Conservation (phyloP, 2,888 invertebrate species). For the Tupiocoris notatus region DNA sequence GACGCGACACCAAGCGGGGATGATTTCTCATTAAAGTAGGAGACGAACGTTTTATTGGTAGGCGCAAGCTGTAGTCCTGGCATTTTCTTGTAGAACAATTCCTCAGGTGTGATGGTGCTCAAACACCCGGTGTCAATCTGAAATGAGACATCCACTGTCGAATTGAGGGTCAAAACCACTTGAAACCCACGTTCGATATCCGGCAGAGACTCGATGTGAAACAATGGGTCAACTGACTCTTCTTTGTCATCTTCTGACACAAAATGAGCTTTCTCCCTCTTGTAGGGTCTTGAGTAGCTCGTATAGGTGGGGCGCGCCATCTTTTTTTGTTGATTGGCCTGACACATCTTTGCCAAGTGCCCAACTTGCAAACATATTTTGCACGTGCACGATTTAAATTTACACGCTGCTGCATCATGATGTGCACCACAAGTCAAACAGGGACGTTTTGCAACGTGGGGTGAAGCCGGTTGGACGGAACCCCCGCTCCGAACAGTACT, state of each 20-base stretch:
- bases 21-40: constrained; percentile 15
- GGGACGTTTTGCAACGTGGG: too few relatives aligned
- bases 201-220: background rate
- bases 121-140: constrained; percentile 5
- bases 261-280: constrained; percentile 25
- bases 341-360: constrained; percentile 21
- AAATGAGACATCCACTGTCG: constrained; percentile 3
- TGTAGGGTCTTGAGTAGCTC: background rate
- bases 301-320: too few relatives aligned
- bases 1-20: background rate
- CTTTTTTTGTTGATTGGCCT: too few relatives aligned
- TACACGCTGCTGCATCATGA: background rate
- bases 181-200: constrained; percentile 2
- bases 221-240: background rate
- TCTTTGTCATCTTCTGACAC: constrained; percentile 19
- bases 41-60: constrained; percentile 15
- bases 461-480: too few relatives aligned
- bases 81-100: background rate
- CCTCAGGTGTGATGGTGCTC: background rate
- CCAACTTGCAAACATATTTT: background rate
- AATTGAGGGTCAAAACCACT: constrained; percentile 6
- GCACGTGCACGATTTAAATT: constrained; percentile 15
- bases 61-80: background rate
- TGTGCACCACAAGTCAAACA: background rate
- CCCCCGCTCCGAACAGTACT: too few relatives aligned